A percentile compares a stretch with the other conserved stretches of the same genome.
Evolutionary conservation across 2,888 invertebrate species (phyloP).

Genomic region (Meiosimyza platycephala): DNA sequence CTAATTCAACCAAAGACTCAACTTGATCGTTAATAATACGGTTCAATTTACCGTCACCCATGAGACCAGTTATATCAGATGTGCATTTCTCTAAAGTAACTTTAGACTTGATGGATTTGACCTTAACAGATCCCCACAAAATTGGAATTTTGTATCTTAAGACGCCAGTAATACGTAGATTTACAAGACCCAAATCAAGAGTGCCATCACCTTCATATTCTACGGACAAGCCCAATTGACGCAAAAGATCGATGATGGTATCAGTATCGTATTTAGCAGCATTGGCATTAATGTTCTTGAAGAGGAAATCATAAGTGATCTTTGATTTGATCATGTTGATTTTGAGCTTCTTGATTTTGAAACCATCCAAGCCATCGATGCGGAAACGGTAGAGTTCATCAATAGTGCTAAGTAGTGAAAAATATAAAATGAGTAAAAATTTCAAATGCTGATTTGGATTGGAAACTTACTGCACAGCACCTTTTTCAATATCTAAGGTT

Average conservation of each 20-base stretch:
- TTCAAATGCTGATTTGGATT: too few species aligned
- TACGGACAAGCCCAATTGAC: constrained; percentile 53
- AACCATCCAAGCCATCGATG: constrained; percentile 58
- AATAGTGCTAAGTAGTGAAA: constrained; percentile 48
- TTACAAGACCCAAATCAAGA: constrained; percentile 54
- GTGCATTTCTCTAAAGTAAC: constrained; percentile 51
- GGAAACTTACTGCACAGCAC: constrained; percentile 51
- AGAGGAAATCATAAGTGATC: constrained; percentile 56
- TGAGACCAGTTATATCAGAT: constrained; percentile 57
- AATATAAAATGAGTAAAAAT: background rate
- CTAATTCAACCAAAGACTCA: constrained; percentile 51
- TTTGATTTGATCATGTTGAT: constrained; percentile 55
- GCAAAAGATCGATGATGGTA: constrained; percentile 55
- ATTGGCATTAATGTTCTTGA: constrained; percentile 54
- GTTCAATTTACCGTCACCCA: constrained; percentile 54
- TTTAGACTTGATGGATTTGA: constrained; percentile 55
- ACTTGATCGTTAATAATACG: constrained; percentile 53
- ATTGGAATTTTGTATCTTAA: constrained; percentile 59
- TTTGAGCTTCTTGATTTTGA: constrained; percentile 56
- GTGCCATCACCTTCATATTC: constrained; percentile 58
- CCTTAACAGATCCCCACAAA: constrained; percentile 60
- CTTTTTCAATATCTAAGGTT: constrained; percentile 48
- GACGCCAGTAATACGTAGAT: constrained; percentile 55
- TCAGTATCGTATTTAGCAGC: constrained; percentile 57
- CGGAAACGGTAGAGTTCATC: constrained; percentile 54